Percentiles rank a stretch among this genome's conserved stretches.
These are phyloP conservation scores for Syngnathoides biaculeatus DNA, from an alignment of 2,113 vertebrate species.

Conservation along the genomic window DNA sequence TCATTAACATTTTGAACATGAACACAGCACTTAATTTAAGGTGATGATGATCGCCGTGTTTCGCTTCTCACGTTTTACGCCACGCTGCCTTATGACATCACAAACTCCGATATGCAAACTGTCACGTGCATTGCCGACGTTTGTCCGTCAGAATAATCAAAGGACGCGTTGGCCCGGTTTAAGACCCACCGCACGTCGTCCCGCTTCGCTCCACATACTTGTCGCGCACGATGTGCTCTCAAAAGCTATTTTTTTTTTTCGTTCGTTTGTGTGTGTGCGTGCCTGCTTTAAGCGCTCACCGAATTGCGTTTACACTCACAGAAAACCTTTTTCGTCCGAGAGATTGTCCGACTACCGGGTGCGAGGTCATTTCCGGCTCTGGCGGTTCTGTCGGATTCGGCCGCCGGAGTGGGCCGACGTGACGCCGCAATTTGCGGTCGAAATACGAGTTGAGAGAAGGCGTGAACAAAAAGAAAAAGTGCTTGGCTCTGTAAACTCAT, in stretches of 20 bases:
- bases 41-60: neutral
- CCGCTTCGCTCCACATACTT: slow-evolving; percentile 41
- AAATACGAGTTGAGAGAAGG: slow-evolving; percentile 1
- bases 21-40: no score
- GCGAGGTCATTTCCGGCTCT: no score
- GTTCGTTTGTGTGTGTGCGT: slow-evolving; percentile 36
- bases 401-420: slow-evolving; percentile 15
- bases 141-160: slow-evolving; percentile 19
- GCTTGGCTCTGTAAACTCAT: slow-evolving; percentile 57
- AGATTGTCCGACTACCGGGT: slow-evolving; percentile 11
- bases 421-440: no score
- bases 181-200: slow-evolving; percentile 8
- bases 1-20: no score
- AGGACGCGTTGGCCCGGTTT: slow-evolving; percentile 9
- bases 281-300: slow-evolving; percentile 63
- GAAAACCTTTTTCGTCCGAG: slow-evolving; percentile 21
- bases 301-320: slow-evolving; percentile 66
- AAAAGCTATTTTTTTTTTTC: slow-evolving; percentile 28
- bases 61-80: slow-evolving; percentile 58
- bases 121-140: slow-evolving; percentile 32
- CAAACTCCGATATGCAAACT: slow-evolving; percentile 39
- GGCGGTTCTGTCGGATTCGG: neutral
- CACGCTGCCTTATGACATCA: slow-evolving; percentile 69
- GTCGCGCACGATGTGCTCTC: slow-evolving; percentile 63
- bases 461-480: slow-evolving; percentile 26